phyloP scores from a whole-genome alignment of 37 sponge, comb jelly and placozoan genomes.

The Amphimedon queenslandica region DNA sequence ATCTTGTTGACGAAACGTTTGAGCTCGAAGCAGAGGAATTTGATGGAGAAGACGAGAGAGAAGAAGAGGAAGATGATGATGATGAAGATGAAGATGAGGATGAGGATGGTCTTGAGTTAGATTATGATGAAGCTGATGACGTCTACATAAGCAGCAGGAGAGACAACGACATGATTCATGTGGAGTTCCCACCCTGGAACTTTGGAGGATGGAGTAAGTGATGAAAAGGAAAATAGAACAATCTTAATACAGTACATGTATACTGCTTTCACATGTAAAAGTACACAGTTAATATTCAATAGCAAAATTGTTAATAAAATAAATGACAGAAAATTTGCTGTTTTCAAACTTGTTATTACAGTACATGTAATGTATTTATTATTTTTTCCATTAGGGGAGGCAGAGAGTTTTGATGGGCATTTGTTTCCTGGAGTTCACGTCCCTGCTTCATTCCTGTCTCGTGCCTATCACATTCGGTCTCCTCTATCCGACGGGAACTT shows the following conservation, averaged over 20 bases:
- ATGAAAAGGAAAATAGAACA: no score
- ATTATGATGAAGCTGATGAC: slow-evolving; percentile 64
- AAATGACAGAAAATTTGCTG: neutral
- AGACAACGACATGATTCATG: slow-evolving; percentile 52
- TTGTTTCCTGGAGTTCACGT: no score
- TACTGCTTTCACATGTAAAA: no score
- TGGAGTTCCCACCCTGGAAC: slow-evolving; percentile 7
- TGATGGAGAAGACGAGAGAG: slow-evolving; percentile 43
- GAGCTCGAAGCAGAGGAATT: slow-evolving; percentile 32
- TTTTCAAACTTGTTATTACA: no score
- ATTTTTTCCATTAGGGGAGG: no score
- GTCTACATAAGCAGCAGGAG: slow-evolving; percentile 32
- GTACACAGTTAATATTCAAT: no score
- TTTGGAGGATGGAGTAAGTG: no score
- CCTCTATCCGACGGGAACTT: slow-evolving; percentile 5
- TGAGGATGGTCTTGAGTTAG: slow-evolving; percentile 56
- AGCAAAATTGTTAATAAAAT: neutral
- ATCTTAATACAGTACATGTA: no score
- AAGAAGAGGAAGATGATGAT: slow-evolving; percentile 57
- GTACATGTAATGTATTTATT: no score
- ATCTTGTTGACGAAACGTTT: neutral
- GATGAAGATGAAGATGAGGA: slow-evolving; percentile 46
- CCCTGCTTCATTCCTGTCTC: slow-evolving; percentile 17
- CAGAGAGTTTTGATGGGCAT: no score
- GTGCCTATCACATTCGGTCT: slow-evolving; percentile 44